Evolutionary conservation across 2,888 invertebrate genomes (phyloP), one percentile per base, ranked within the genome.

Genomic region (Ditylenchus weischeri): DNA sequence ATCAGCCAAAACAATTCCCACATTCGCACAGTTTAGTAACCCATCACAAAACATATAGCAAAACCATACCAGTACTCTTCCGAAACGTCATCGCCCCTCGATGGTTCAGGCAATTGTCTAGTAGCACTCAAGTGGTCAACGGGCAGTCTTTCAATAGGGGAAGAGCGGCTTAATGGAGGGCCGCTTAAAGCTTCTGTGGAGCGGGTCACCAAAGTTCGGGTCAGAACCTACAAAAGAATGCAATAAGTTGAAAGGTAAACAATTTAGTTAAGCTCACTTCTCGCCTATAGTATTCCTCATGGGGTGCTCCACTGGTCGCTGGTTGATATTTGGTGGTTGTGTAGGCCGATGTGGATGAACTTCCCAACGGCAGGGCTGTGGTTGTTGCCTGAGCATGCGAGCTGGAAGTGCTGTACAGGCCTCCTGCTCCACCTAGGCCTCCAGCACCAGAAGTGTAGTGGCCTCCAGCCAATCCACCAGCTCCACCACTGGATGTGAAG

Each of bases 201-300:
- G 47, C 81, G 76, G 10, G 81, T 82, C 58, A 81, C 79, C 36
- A 81, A 77, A 8, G 81, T 81, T 58, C 81, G 69, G 8, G 80
- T 79, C 68, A 80, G 75, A 54, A 81, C 79, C 76, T 76, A 48
- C n/a, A 62, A 19, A 59, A 8, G 13, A 59, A 43, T 43, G 15
- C 8, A 29, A 29, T 29, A 29, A 29, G 29, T 29, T 29, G 29
- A 29, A n/a, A 8, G 15, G 15, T 15, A 43, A 43, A 43, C 11
- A 43, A 43, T 13, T 43, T 8, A 15, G 15, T 23, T 57, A 6
- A 21, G 18, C 68, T 62, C 49, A 75, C 75, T 70, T 80, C 80
- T 66, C 79, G 72, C 23, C 80, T 73, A 70, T 80, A 80, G 65
- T 80, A 80, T 69, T 80, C 80, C 72, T 80, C 80, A 69, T 77